Evolutionary conservation across 23 tunicate genomes (phyloP).

Genomic region (Halocynthia roretzi): DNA sequence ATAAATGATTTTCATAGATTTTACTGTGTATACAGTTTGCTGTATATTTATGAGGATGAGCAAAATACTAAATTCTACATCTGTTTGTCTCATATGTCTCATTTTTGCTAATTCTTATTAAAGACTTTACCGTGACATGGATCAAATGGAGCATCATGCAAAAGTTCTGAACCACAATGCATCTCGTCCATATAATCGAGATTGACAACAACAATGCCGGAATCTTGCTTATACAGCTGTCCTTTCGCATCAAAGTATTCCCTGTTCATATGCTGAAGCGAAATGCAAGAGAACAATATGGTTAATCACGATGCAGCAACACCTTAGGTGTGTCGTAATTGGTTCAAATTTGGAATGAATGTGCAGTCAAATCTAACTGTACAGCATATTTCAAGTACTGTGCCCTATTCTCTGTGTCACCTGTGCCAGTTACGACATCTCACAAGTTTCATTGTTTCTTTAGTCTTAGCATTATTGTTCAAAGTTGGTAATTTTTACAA

Average conservation of each 20-base stretch:
- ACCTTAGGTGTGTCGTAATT: neutral
- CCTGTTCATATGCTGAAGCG: constrained; percentile 57
- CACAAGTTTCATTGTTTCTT: no score
- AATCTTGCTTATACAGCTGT: constrained; percentile 24
- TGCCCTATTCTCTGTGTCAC: no score
- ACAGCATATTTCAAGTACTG: no score
- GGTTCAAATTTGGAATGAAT: neutral
- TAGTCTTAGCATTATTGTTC: no score
- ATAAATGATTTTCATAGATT: neutral
- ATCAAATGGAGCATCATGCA: constrained; percentile 8
- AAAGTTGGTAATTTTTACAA: no score
- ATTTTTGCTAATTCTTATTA: no score
- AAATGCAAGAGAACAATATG: neutral
- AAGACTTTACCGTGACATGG: constrained; percentile 30
- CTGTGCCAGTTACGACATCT: no score
- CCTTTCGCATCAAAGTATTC: constrained; percentile 40
- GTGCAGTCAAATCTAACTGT: no score
- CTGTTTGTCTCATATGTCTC: no score
- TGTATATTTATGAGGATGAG: no score
- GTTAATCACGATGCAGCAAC: neutral
- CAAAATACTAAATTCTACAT: no score
- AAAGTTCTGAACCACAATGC: constrained; percentile 12
- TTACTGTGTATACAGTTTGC: no score
- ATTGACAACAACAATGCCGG: constrained; percentile 48
- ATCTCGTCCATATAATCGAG: constrained; percentile 44